Evolutionary conservation across 2,888 invertebrate genomes (phyloP), one percentile per base, ranked within the genome.

Genomic region (Drosophila mimetica): DNA sequence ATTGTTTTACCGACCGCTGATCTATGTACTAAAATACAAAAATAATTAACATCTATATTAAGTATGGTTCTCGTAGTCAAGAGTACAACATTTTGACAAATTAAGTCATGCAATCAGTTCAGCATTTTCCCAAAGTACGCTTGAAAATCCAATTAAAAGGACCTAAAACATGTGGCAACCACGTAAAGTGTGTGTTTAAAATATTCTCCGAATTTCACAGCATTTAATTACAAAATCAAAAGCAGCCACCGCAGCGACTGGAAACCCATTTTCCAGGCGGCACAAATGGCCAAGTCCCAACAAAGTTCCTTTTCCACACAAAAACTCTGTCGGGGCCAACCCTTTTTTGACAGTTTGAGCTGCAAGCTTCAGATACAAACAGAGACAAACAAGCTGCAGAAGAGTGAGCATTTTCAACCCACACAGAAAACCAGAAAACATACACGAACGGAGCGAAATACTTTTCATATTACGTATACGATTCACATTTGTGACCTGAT

Each of bases 401-500:
- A 46, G 63, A 63, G 54, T 28, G 63, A 44, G 59, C 41, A 53
- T 70, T 66, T 52, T 1, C 39, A 42, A 39, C 60, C 44, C 37
- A 58, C 42, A 34, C 22, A 50, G n/a, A 25, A 22, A 28, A 30
- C 16, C 16, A 50, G n/a, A 25, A 22, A 28, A 30, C 50, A 50
- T 20, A 51, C 58, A 57, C 53, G 64, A 58, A 65, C 53, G 36
- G 73, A 66, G 71, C 66, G 52, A 57, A 73, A 72, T 71, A 71
- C 55, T 72, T 71, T 72, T 71, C 57, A 71, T 71, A 71, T 71
- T 71, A 71, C 71, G 71, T 71, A 72, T 72, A 71, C 73, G 73
- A 52, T 58, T 61, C 69, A 71, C 69, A 70, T 71, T 70, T 54
- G 39, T 76, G 81, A 79, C 87, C 82, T 81, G 84, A 85, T 82